Base-by-base conservation (phyloP, 2,888 invertebrate genomes). In the Drosophila prostipennis region DNA sequence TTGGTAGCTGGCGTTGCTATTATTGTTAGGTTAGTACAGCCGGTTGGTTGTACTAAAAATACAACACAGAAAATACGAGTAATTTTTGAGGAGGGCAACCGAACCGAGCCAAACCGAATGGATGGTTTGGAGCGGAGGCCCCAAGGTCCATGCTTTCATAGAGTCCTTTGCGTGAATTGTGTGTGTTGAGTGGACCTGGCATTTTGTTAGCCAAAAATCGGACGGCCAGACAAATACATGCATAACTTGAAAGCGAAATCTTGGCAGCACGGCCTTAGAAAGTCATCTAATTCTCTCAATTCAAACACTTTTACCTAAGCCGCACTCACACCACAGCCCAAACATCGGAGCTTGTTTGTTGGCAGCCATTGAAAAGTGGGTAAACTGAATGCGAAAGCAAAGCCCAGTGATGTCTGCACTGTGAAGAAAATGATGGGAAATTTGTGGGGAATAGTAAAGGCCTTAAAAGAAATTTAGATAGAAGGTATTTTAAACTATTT, bases 251-350 rank as follows among this genome's bases (percentile, higher is more conserved):
- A 78, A 74, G 71, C 60, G 67, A 74, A 83, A 72, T 77, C 69
- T 76, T 43, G 51, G 59, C 63, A 73, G 63, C 70, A 43, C 55
- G 68, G 54, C 68, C 56, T 57, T 49, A 45, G 64, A 79, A 84
- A 81, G 72, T 74, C 82, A 78, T 79, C 73, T 76, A 81, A 79
- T 79, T 79, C 77, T 79, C 70, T 63, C 63, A 65, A 79, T 81
- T 79, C 87, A 78, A 73, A 77, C 72, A 72, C 76, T 68, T 80
- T 69, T 63, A 48, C 56, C 53, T 61, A 52, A 75, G 70, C 74
- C 68, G 53, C 51, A 48, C 49, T 57, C 42, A 57, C 63, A 67
- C 48, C 48, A 59, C 51, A 32, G 58, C 37, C 55, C 43, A 34
- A 34, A 51, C 61, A 74, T 59, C 45, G 54, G 19, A 43, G 37